phyloP scores from a whole-genome alignment of 2,113 vertebrate genomes.

The Corydoras sp. region DNA sequence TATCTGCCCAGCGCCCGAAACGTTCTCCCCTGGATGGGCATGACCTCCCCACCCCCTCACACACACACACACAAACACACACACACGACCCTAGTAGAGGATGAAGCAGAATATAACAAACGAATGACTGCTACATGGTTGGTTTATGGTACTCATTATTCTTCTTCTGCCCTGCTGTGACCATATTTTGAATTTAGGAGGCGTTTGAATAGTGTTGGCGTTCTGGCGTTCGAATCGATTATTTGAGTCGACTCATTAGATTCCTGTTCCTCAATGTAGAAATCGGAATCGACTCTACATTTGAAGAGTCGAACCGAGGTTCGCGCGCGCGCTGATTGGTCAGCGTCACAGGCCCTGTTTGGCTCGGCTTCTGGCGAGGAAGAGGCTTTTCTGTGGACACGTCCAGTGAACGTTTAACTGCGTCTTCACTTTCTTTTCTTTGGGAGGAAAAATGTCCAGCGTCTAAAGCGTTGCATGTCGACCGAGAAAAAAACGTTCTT shows the following conservation, averaged over 20 bases:
- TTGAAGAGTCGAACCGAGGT: neutral
- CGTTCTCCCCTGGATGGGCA: no score
- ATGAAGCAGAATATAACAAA: no score
- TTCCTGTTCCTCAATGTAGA: neutral
- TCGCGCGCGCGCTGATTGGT: slow-evolving; percentile 26
- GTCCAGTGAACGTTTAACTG: neutral
- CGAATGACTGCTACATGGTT: no score
- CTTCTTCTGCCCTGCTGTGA: no score
- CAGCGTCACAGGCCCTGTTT: slow-evolving; percentile 9
- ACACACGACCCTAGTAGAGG: no score
- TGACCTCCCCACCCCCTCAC: no score
- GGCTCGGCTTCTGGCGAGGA: slow-evolving; percentile 19
- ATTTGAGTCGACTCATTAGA: neutral
- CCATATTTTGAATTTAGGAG: no score
- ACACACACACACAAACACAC: no score
- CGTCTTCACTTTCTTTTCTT: neutral
- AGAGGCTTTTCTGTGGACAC: neutral
- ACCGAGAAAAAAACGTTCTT: neutral
- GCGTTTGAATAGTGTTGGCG: no score
- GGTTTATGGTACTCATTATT: no score
- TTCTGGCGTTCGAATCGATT: neutral
- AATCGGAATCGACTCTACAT: neutral
- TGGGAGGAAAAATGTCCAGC: neutral
- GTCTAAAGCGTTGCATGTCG: neutral
- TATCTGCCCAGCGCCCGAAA: no score